Conservation (phyloP, 2,113 vertebrate species). For the Psephotus haematonotus region DNA sequence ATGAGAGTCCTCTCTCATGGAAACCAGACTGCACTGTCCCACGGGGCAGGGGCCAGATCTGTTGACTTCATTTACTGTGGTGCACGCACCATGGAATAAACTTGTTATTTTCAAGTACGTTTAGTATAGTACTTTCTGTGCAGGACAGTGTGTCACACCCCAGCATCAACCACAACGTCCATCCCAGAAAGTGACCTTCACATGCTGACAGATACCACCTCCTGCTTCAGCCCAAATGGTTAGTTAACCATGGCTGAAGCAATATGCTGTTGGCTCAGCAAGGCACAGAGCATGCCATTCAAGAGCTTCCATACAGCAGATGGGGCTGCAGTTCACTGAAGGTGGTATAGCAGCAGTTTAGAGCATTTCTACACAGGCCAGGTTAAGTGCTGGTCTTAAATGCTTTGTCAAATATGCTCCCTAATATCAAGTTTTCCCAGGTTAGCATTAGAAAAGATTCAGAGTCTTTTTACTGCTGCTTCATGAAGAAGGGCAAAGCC, state of each 20-base stretch:
- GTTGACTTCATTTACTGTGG: background rate
- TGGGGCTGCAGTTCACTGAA: background rate
- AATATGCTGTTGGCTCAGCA: background rate
- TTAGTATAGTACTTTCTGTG: background rate
- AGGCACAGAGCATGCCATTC: background rate
- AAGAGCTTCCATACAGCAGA: background rate
- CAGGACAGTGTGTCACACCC: background rate
- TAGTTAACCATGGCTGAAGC: background rate
- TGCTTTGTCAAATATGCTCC: background rate
- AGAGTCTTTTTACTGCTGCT: background rate
- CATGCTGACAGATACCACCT: background rate
- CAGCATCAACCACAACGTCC: background rate
- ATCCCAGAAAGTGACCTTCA: background rate
- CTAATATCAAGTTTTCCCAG: background rate
- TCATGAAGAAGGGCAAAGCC: background rate
- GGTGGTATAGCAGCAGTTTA: background rate
- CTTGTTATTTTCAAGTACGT: background rate
- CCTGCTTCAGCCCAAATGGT: rapidly evolving
- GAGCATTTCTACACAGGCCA: background rate
- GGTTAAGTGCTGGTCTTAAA: background rate
- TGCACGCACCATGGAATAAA: background rate
- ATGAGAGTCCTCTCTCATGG: background rate
- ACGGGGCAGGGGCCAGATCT: background rate
- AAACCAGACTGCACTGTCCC: background rate
- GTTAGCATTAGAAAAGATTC: background rate